Percentiles rank a stretch among this genome's conserved stretches.
Conservation (phyloP, 2,113 vertebrate genomes). For the Lampris megalopsis region DNA sequence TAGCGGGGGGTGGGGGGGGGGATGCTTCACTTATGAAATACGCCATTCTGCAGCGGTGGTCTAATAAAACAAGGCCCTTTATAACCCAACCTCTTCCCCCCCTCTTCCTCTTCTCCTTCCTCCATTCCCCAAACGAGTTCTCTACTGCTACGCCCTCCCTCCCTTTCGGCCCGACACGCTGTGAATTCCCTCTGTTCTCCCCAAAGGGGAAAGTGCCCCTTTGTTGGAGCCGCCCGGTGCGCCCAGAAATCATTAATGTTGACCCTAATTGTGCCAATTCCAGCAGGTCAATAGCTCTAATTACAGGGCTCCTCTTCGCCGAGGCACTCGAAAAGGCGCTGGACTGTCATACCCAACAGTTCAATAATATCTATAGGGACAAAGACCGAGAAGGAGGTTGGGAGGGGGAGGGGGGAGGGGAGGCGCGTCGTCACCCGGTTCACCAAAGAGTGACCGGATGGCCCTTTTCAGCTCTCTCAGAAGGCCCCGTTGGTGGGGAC, state of each 20-base stretch:
- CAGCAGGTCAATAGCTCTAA: constrained; percentile 91
- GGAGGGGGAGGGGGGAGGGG: constrained; percentile 9
- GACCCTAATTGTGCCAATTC: constrained; percentile 93
- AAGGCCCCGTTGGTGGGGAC: constrained; percentile 42
- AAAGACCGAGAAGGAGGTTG: constrained; percentile 43
- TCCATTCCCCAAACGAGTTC: too few relatives aligned
- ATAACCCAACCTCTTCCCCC: constrained; percentile 17
- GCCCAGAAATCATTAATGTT: constrained; percentile 87
- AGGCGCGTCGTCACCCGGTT: constrained; percentile 26
- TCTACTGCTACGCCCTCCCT: background rate
- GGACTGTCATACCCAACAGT: constrained; percentile 86
- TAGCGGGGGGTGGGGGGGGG: background rate
- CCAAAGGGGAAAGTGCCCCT: constrained; percentile 76
- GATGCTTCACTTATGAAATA: background rate
- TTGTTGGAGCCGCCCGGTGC: constrained; percentile 84
- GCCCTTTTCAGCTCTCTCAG: constrained; percentile 59
- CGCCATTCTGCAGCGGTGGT: constrained; percentile 2
- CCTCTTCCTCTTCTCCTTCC: background rate
- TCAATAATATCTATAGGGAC: constrained; percentile 76
- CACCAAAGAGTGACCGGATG: constrained; percentile 50
- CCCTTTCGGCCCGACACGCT: constrained; percentile 32
- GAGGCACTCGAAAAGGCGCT: constrained; percentile 82
- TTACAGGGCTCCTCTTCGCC: constrained; percentile 88
- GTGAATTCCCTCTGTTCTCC: constrained; percentile 67
- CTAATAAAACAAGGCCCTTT: constrained; percentile 19